phyloP scores from a whole-genome alignment of 2,888 invertebrate species.

The Orthosia cruda region DNA sequence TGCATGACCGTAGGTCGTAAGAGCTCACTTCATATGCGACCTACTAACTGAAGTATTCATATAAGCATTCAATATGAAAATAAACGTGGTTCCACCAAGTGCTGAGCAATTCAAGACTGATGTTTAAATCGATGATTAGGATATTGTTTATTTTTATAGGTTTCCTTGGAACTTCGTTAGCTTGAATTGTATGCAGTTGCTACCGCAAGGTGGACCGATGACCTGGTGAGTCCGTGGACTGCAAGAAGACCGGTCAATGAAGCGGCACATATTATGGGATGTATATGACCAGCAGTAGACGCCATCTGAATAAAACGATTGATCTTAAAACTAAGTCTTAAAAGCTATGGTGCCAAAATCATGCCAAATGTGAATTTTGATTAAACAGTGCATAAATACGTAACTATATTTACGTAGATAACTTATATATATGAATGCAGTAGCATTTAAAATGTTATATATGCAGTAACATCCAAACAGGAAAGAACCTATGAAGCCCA shows the following conservation, averaged over 20 bases:
- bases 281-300: not conserved
- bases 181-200: not conserved
- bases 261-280: not conserved
- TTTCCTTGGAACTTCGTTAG: conserved; percentile 6
- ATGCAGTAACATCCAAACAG: not conserved
- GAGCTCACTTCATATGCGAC: conserved; percentile 68
- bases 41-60: conserved; percentile 66
- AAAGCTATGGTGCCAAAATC: too few species aligned
- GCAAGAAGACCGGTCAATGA: not conserved
- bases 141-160: conserved; percentile 18
- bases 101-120: conserved; percentile 36
- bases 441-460: not conserved
- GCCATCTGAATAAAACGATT: too few species aligned
- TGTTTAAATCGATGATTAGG: conserved; percentile 33
- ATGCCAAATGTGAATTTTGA: too few species aligned
- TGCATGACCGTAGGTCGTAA: conserved; percentile 76
- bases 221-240: not conserved
- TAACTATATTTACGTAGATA: not conserved
- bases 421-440: not conserved
- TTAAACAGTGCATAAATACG: too few species aligned
- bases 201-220: not conserved
- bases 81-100: conserved; percentile 49
- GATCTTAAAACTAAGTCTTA: too few species aligned
- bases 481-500: not conserved
- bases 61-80: conserved; percentile 65